phyloP scores from a whole-genome alignment of 2,797 vertebrate species.

The Nyctalus aviator region DNA sequence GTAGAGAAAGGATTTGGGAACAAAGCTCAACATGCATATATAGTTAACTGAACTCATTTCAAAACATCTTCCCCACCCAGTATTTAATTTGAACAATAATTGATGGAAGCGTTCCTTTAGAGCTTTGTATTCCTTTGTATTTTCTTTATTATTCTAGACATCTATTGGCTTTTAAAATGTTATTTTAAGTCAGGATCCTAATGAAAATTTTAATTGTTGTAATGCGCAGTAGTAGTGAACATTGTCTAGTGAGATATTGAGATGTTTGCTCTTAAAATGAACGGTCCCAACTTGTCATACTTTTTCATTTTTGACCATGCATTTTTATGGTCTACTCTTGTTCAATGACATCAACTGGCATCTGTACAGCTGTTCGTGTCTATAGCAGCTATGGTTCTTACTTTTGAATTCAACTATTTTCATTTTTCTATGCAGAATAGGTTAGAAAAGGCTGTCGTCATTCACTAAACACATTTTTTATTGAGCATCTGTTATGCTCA shows the following conservation, averaged over 20 bases:
- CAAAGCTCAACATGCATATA: neutral
- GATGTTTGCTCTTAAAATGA: neutral
- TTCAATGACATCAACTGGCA: neutral
- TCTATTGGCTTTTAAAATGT: neutral
- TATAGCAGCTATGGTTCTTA: neutral
- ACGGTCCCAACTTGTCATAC: neutral
- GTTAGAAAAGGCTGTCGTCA: conserved; percentile 5
- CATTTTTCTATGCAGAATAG: neutral
- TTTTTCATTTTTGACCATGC: neutral
- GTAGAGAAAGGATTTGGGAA: neutral
- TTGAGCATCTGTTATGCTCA: neutral
- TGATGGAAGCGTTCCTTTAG: neutral
- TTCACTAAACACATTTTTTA: conserved; percentile 8
- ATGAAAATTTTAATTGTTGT: neutral
- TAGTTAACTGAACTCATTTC: neutral
- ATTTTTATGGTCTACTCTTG: neutral
- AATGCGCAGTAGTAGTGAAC: neutral
- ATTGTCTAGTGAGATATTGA: neutral
- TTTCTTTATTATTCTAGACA: conserved; percentile 10
- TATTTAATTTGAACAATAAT: neutral
- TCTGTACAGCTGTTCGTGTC: neutral
- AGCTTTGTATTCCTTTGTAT: neutral
- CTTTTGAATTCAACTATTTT: conserved; percentile 2
- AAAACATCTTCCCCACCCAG: neutral
- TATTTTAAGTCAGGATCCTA: neutral